Conservation (phyloP, 92 coral and sea anemone genomes). For the Scolanthus callimorphus region DNA sequence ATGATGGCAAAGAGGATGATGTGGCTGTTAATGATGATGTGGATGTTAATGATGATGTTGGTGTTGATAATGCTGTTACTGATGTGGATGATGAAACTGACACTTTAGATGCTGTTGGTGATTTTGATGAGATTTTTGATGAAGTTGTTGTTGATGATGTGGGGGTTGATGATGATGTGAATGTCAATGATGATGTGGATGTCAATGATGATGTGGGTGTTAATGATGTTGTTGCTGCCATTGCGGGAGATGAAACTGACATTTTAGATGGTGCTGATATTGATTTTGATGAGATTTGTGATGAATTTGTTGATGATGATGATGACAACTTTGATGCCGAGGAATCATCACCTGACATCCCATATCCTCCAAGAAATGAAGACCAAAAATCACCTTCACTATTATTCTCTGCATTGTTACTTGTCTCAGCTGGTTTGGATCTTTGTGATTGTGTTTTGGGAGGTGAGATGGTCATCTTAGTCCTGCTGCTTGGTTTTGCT, state of each 20-base stretch:
- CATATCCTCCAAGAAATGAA: constrained; percentile 64
- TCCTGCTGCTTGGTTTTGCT: background rate
- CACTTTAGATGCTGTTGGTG: background rate
- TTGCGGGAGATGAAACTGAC: too few relatives aligned
- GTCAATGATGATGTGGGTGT: too few relatives aligned
- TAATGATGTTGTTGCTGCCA: too few relatives aligned
- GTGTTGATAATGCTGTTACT: background rate
- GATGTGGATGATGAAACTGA: background rate
- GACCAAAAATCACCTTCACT: constrained; percentile 77
- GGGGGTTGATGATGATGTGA: too few relatives aligned
- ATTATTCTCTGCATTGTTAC: constrained; percentile 7
- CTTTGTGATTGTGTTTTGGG: constrained; percentile 9
- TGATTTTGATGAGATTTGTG: too few relatives aligned
- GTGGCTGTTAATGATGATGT: too few relatives aligned
- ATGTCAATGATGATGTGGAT: constrained; percentile 7
- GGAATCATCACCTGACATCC: background rate
- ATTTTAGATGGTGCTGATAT: too few relatives aligned
- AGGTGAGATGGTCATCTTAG: background rate
- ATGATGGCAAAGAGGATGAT: background rate
- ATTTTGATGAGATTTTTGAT: too few relatives aligned
- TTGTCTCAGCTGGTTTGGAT: constrained; percentile 9
- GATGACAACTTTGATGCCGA: too few relatives aligned
- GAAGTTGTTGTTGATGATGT: background rate
- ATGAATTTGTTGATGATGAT: too few relatives aligned
- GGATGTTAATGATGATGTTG: too few relatives aligned